Evolutionary conservation across 2,888 invertebrate species (phyloP), one percentile per base, ranked within the genome.

Genomic region (Tortrix viridana): DNA sequence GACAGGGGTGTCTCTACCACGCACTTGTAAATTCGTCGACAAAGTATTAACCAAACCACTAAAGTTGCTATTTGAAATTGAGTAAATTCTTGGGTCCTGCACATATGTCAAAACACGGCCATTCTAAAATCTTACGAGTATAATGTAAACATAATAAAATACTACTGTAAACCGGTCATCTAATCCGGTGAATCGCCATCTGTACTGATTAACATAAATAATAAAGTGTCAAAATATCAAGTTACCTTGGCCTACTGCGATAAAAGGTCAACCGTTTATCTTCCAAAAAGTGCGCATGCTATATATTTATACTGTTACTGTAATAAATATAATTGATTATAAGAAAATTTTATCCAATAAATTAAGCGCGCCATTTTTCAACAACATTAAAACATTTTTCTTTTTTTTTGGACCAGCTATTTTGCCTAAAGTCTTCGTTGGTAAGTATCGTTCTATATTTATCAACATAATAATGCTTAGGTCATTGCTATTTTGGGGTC

Each of bases 171-270:
- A 41, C 41, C 41, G 41, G 41, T 41, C 16, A 41, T 14, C 5
- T 12, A 41, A 41, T n/a, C 41, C 6, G n/a, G 48, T 23, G 4
- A n/a, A 44, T 44, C 44, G 44, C 4, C 48, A 23, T n/a, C n/a
- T 49, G 9, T 16, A 18, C 18, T n/a, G 19, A 44, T 23, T 55
- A 44, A 44, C 23, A 55, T 55, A 32, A 53, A n/a, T 44, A 41
- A n/a, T n/a, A n/a, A n/a, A 54, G 22, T 23, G 48, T 20, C 23
- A 48, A 41, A 43, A 55, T 55, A 44, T 44, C 26, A 7, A 19
- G 44, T 54, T 26, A 54, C 54, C 54, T 55, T 55, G 54, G 54
- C 44, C 54, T 3, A 55, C 54, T 55, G 26, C n/a, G 6, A 26
- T n/a, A 26, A 44, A 32, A 55, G 54, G 26, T 12, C 44, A 44